These are phyloP conservation scores for Caerostris darwini DNA, from an alignment of 1,140 invertebrate species.

Conservation along the genomic window DNA sequence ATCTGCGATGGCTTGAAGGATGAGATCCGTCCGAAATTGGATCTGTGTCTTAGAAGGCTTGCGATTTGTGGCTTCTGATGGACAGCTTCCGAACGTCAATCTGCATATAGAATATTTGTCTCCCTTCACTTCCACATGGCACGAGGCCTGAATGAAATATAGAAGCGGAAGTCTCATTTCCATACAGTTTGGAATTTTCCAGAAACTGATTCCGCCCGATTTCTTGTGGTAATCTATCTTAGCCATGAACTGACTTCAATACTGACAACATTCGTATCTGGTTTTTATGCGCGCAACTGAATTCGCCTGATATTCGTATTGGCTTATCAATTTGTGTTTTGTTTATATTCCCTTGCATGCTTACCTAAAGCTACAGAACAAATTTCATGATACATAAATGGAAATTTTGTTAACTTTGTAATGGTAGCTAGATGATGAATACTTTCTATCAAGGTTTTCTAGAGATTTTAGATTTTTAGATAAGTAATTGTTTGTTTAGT, in stretches of 20 bases:
- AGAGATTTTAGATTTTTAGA: too few species aligned
- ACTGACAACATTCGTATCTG: constrained; percentile 24
- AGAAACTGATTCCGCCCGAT: constrained; percentile 65
- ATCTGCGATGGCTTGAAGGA: constrained; percentile 75
- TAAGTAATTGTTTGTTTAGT: too few species aligned
- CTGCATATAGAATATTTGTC: constrained; percentile 78
- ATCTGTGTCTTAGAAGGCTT: constrained; percentile 61
- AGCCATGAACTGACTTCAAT: constrained; percentile 24
- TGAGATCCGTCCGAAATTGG: constrained; percentile 66
- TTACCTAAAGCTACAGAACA: neutral
- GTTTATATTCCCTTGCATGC: neutral
- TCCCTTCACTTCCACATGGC: constrained; percentile 51
- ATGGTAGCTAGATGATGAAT: too few species aligned
- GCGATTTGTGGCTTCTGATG: constrained; percentile 77
- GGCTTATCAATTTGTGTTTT: neutral
- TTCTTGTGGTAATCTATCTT: constrained; percentile 63
- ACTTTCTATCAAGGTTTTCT: too few species aligned
- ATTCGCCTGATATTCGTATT: neutral
- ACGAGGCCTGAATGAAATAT: constrained; percentile 68
- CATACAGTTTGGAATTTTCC: constrained; percentile 69
- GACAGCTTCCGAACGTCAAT: constrained; percentile 76
- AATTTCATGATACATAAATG: neutral
- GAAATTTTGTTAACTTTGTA: too few species aligned
- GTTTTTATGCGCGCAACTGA: neutral
- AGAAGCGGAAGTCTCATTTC: constrained; percentile 69